Conservation (phyloP, 2,888 invertebrate genomes). For the Parnassius orleans region DNA sequence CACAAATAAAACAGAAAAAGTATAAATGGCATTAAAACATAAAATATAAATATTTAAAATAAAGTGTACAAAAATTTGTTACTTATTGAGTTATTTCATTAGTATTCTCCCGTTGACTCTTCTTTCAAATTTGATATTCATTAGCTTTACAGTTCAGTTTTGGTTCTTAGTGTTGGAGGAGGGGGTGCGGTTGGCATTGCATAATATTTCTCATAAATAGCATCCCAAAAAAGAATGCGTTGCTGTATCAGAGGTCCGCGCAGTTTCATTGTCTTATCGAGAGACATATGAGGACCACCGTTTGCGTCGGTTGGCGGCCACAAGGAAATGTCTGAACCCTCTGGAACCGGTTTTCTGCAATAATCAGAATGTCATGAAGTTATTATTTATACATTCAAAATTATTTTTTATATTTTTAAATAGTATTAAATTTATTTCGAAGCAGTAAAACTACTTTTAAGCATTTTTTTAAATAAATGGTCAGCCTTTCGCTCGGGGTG, state of each 20-base stretch:
- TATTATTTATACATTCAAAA: neutral
- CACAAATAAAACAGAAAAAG: too few relatives aligned
- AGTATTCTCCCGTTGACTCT: too few relatives aligned
- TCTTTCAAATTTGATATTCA: too few relatives aligned
- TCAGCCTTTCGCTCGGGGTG: too few relatives aligned
- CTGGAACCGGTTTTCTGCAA: slow-evolving; percentile 43
- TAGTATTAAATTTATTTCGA: too few relatives aligned
- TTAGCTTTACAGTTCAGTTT: slow-evolving; percentile 1
- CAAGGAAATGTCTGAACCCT: slow-evolving; percentile 35
- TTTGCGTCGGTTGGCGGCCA: slow-evolving; percentile 35
- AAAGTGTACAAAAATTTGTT: too few relatives aligned
- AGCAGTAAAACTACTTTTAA: too few relatives aligned
- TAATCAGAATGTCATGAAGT: neutral
- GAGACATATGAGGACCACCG: slow-evolving; percentile 40
- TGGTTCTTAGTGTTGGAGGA: neutral
- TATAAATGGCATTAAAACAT: too few relatives aligned
- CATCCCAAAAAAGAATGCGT: slow-evolving; percentile 39
- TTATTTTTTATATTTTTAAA: too few relatives aligned
- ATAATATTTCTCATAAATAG: slow-evolving; percentile 33
- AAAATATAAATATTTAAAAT: too few relatives aligned
- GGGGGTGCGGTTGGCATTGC: neutral
- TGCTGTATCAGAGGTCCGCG: slow-evolving; percentile 33
- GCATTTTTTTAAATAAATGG: too few relatives aligned
- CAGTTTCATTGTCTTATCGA: slow-evolving; percentile 37
- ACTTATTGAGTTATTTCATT: too few relatives aligned